Evolutionary conservation across 92 coral and sea anemone genomes (phyloP).

Genomic region (Nematostella vectensis): DNA sequence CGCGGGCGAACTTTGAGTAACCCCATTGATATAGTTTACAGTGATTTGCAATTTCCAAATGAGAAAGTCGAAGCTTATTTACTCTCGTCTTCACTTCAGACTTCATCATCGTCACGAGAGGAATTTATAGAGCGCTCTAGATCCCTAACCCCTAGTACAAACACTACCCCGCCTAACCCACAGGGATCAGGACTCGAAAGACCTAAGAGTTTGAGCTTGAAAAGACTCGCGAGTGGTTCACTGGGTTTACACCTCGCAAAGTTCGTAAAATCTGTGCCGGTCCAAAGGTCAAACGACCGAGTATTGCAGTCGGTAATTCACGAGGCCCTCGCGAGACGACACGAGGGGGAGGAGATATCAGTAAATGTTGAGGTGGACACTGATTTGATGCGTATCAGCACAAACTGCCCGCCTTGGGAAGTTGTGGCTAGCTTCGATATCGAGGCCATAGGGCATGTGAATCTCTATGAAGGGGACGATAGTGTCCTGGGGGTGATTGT

Average conservation of each 20-base stretch:
- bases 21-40: conserved; percentile 92
- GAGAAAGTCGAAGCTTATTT: conserved; percentile 24
- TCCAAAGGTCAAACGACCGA: conserved; percentile 71
- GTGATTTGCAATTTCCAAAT: conserved; percentile 61
- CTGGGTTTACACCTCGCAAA: conserved; percentile 78
- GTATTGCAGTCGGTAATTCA: conserved; percentile 54
- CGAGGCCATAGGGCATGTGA: conserved; percentile 72
- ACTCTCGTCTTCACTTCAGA: conserved; percentile 15
- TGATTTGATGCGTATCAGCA: conserved; percentile 75
- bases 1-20: conserved; percentile 41
- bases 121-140: conserved; percentile 14
- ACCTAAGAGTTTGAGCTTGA: conserved; percentile 58
- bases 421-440: conserved; percentile 66
- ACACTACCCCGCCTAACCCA: conserved; percentile 40
- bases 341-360: conserved; percentile 42
- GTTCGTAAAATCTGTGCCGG: conserved; percentile 43
- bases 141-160: conserved; percentile 39
- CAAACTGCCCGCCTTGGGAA: conserved; percentile 89
- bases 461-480: conserved; percentile 53
- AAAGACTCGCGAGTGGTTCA: conserved; percentile 27
- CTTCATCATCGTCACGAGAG: neutral
- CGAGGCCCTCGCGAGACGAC: conserved; percentile 52
- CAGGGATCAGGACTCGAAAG: conserved; percentile 32
- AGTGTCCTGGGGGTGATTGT: conserved; percentile 60
- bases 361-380: conserved; percentile 78